Conservation (phyloP, 1,140 invertebrate species). For the Caenorhabditis brenneri region DNA sequence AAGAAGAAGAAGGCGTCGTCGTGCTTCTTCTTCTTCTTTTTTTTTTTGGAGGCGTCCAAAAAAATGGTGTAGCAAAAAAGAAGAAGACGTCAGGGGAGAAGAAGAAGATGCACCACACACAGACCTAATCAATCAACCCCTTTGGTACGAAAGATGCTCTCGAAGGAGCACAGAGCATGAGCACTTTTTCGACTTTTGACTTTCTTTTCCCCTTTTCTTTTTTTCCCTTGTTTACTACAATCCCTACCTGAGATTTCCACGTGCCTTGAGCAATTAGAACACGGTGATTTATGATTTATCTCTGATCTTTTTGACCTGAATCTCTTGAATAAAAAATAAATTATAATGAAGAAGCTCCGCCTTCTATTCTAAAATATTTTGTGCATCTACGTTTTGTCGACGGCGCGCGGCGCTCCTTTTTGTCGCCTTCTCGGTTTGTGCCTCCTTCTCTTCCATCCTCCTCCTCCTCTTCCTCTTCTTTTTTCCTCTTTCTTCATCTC, state of each 20-base stretch:
- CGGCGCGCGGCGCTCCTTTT: neutral
- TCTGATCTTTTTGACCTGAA: no score
- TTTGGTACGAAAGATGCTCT: neutral
- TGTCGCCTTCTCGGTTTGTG: neutral
- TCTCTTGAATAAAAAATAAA: no score
- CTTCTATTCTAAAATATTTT: no score
- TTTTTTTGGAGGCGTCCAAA: neutral
- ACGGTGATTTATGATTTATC: neutral
- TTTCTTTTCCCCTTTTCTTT: no score
- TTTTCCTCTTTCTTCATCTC: neutral
- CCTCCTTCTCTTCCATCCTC: no score
- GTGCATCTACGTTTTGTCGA: neutral
- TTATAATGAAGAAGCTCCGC: no score
- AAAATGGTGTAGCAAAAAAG: neutral
- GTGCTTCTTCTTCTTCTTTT: no score
- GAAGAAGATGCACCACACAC: neutral
- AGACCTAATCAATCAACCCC: constrained; percentile 24
- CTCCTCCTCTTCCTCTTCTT: no score
- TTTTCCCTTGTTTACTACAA: no score
- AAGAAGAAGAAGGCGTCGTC: neutral
- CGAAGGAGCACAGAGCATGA: neutral
- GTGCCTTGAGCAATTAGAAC: neutral
- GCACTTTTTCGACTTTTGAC: constrained; percentile 33
- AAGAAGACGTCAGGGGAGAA: neutral
- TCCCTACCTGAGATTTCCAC: neutral